These are phyloP conservation scores for Ciconia stormi DNA, from an alignment of 2,113 vertebrate species.

Conservation along the genomic window DNA sequence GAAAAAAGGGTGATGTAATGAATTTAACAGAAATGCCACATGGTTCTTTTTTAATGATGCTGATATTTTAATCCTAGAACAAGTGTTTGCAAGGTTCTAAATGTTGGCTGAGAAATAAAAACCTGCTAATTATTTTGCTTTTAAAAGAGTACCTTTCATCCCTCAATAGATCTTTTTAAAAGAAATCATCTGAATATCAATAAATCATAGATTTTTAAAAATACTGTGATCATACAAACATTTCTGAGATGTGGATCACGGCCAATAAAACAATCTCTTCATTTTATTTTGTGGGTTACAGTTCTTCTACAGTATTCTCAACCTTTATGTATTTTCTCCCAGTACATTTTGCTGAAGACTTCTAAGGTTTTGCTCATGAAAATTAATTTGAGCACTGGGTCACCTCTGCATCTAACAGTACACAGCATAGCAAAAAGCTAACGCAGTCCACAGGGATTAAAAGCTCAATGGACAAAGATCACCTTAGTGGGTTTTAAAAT, in stretches of 20 bases:
- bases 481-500: neutral
- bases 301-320: neutral
- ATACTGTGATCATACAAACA: neutral
- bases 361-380: neutral
- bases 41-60: neutral
- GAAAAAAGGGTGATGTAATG: neutral
- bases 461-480: neutral
- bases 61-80: constrained; percentile 28
- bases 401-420: neutral
- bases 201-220: neutral
- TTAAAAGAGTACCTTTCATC: neutral
- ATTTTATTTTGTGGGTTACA: neutral
- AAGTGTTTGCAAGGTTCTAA: neutral
- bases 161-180: neutral
- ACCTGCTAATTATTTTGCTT: neutral
- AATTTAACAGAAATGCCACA: constrained; percentile 7
- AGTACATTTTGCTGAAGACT: neutral
- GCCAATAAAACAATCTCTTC: neutral
- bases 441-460: neutral
- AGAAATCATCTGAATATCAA: neutral
- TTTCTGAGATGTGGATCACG: neutral
- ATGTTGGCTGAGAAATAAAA: neutral
- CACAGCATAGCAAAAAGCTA: neutral
- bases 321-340: neutral
- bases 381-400: neutral